phyloP scores from a whole-genome alignment of 2,113 vertebrate species.

The Nanorana parkeri region DNA sequence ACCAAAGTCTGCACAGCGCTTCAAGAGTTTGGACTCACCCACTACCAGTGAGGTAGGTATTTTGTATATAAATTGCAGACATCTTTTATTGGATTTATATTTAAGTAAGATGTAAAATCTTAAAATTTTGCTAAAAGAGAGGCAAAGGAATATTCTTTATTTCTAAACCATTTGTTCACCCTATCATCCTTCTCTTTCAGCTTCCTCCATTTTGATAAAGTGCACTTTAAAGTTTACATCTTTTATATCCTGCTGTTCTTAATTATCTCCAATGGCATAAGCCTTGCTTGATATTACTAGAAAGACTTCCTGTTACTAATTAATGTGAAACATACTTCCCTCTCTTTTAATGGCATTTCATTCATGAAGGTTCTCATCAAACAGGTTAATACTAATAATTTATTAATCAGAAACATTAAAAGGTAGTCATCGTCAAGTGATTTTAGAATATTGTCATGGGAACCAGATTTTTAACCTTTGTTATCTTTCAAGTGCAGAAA shows the following conservation, averaged over 20 bases:
- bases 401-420: conserved; percentile 50
- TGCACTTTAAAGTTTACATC: too few species aligned
- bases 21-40: too few species aligned
- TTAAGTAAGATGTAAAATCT: too few species aligned
- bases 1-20: too few species aligned
- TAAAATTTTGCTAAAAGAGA: too few species aligned
- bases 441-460: not conserved
- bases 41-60: too few species aligned
- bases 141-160: too few species aligned
- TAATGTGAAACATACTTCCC: not conserved
- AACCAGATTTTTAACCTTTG: conserved; percentile 34
- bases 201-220: too few species aligned
- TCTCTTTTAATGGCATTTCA: not conserved
- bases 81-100: too few species aligned
- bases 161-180: too few species aligned
- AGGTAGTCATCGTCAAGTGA: not conserved
- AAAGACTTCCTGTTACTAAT: not conserved
- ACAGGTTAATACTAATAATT: not conserved
- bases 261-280: not conserved
- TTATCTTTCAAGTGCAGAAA: not conserved
- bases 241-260: not conserved
- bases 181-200: too few species aligned
- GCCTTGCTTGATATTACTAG: not conserved
- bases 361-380: conserved; percentile 17
- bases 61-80: too few species aligned